A percentile compares a stretch with the other conserved stretches of the same genome.
Evolutionary conservation across 2,113 vertebrate genomes (phyloP).

Genomic region (Phalacrocorax carbo): DNA sequence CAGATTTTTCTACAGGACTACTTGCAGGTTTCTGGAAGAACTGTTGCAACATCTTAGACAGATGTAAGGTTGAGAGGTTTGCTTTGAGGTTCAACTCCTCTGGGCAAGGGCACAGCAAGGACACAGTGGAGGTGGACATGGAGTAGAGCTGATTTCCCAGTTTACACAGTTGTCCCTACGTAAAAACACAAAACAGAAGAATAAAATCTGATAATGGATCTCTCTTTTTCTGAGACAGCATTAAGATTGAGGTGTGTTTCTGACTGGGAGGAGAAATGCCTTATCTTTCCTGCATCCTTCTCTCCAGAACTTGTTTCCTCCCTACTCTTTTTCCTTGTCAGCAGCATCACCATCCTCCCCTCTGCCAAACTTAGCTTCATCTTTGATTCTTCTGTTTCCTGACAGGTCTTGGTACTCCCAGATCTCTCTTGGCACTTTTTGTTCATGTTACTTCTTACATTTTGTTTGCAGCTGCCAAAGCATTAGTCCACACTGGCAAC

Average conservation of each 20-base stretch:
- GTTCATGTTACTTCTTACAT: background rate
- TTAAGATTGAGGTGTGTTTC: background rate
- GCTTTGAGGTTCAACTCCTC: background rate
- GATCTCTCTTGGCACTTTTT: background rate
- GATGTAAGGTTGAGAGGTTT: background rate
- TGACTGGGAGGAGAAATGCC: background rate
- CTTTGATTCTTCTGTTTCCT: slow-evolving; percentile 8
- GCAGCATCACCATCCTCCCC: background rate
- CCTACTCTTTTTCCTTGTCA: background rate
- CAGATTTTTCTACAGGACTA: background rate
- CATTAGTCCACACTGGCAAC: slow-evolving; percentile 47
- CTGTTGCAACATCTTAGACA: background rate
- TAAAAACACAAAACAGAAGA: background rate
- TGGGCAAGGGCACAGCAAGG: background rate
- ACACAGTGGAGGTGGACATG: background rate
- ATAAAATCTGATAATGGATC: background rate
- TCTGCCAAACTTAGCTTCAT: background rate
- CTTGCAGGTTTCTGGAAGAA: background rate
- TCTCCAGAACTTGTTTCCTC: background rate
- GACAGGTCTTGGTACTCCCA: background rate
- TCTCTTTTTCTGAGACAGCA: background rate
- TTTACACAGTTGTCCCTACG: background rate
- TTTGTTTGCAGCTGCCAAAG: slow-evolving; percentile 38
- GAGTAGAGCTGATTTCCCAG: background rate
- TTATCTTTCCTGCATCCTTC: background rate